Conservation (phyloP, 2,888 invertebrate genomes). For the Drosophila recens region DNA sequence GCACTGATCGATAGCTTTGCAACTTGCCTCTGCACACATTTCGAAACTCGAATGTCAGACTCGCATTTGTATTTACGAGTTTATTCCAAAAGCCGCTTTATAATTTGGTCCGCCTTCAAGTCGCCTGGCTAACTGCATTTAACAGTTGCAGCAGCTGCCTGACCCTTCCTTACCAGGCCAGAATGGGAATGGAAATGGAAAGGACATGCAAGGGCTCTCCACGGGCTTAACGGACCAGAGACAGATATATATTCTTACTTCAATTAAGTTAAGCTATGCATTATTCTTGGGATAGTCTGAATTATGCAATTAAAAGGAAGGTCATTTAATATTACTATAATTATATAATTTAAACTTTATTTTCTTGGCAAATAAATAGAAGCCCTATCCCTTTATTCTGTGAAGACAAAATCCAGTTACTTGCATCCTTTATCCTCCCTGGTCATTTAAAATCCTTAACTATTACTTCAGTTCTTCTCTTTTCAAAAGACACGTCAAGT, state of each 20-base stretch:
- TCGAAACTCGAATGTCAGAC: slow-evolving; percentile 2
- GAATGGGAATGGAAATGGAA: background rate
- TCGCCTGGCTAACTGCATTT: slow-evolving; percentile 69
- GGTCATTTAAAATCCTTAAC: background rate
- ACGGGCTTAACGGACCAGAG: slow-evolving; percentile 7
- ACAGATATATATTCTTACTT: slow-evolving; percentile 14
- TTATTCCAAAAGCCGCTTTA: slow-evolving; percentile 69
- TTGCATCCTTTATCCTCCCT: background rate
- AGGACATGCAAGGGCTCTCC: slow-evolving; percentile 49
- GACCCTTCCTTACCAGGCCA: slow-evolving; percentile 1
- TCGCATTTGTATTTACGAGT: slow-evolving; percentile 22
- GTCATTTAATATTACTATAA: background rate
- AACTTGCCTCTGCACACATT: background rate
- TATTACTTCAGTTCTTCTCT: background rate
- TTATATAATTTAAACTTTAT: no score
- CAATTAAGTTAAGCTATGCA: slow-evolving; percentile 17
- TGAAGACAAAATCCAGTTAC: background rate
- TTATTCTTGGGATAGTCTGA: background rate
- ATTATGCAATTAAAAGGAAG: background rate
- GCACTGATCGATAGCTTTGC: slow-evolving; percentile 67
- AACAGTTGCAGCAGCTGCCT: slow-evolving; percentile 54
- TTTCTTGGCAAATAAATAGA: no score
- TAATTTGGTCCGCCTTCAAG: slow-evolving; percentile 55
- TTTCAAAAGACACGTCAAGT: slow-evolving; percentile 1
- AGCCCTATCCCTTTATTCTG: no score